phyloP scores from a whole-genome alignment of 1,140 invertebrate species.

The Heliconius hermathena region DNA sequence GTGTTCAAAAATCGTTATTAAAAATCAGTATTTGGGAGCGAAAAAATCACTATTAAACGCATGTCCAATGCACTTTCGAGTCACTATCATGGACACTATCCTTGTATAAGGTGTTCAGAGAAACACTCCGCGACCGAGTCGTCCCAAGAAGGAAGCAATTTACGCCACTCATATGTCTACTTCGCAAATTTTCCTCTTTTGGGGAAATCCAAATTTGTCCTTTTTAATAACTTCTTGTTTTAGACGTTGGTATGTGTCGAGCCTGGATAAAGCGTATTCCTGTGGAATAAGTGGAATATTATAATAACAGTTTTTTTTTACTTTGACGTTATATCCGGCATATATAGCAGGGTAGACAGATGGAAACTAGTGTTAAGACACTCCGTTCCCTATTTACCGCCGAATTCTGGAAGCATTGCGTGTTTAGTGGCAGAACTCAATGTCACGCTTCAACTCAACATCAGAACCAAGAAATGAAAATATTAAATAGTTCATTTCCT shows the following conservation, averaged over 20 bases:
- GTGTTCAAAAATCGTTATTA: conserved; percentile 7
- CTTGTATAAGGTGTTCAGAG: background rate
- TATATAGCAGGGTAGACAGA: background rate
- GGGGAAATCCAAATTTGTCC: conserved; percentile 65
- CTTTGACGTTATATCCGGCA: background rate
- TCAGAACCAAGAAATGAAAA: too few relatives aligned
- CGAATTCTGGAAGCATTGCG: too few relatives aligned
- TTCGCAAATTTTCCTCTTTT: conserved; percentile 81
- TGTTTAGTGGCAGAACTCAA: too few relatives aligned
- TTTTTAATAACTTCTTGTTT: conserved; percentile 83
- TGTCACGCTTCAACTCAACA: too few relatives aligned
- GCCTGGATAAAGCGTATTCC: conserved; percentile 83
- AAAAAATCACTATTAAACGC: background rate
- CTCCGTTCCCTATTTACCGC: too few relatives aligned
- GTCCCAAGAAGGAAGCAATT: background rate
- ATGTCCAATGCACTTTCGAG: conserved; percentile 1
- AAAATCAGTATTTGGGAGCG: background rate
- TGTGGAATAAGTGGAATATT: conserved; percentile 51
- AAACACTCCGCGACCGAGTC: conserved; percentile 3
- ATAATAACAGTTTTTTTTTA: background rate
- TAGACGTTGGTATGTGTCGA: conserved; percentile 82
- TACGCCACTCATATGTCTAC: conserved; percentile 76
- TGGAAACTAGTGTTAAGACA: background rate
- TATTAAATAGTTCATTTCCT: too few relatives aligned
- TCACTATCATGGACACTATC: background rate